phyloP scores from a whole-genome alignment of 2,113 vertebrate genomes.

The Acanthisitta chloris region DNA sequence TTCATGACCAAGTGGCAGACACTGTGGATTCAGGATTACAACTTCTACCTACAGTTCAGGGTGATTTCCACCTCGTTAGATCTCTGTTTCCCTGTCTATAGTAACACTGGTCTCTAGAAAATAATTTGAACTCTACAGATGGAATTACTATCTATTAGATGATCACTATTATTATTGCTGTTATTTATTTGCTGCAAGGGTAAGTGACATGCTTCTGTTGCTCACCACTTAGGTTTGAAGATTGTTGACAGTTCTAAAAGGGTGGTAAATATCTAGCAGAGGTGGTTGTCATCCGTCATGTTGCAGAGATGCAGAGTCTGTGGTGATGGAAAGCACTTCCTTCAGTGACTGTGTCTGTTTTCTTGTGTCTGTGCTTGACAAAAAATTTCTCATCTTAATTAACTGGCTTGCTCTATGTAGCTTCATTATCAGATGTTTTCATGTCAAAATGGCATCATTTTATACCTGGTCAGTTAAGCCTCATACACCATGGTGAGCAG shows the following conservation, averaged over 20 bases:
- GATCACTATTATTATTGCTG: neutral
- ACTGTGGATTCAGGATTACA: neutral
- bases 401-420: neutral
- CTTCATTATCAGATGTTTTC: neutral
- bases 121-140: neutral
- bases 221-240: neutral
- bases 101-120: neutral
- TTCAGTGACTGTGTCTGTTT: neutral
- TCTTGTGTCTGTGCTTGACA: neutral
- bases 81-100: neutral
- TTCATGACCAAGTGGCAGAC: neutral
- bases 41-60: accelerated
- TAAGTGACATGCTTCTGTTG: neutral
- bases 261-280: neutral
- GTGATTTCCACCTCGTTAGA: neutral
- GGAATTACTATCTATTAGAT: neutral
- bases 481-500: accelerated
- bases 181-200: neutral
- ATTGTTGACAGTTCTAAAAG: neutral
- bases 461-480: neutral
- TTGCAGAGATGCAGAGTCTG: neutral
- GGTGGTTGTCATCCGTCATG: neutral
- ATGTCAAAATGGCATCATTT: accelerated
- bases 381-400: neutral
- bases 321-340: neutral